Conservation (phyloP, 2,888 invertebrate genomes). For the Pardosa pseudoannulata region DNA sequence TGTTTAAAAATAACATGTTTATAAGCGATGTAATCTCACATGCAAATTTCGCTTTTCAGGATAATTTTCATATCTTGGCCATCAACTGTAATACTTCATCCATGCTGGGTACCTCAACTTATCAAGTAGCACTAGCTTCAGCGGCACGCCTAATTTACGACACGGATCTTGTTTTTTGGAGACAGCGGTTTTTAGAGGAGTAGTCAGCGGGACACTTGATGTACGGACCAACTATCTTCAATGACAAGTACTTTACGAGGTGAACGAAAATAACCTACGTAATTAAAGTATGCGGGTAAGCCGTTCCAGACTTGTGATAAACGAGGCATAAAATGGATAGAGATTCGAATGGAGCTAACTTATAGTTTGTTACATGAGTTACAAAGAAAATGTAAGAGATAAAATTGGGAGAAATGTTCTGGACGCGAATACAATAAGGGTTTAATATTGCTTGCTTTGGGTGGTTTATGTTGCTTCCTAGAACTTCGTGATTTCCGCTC, state of each 20-base stretch:
- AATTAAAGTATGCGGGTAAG: slow-evolving; percentile 63
- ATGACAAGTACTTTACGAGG: slow-evolving; percentile 61
- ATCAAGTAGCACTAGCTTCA: slow-evolving; percentile 46
- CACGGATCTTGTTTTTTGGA: slow-evolving; percentile 35
- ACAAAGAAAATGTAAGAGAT: not conserved
- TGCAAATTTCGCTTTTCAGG: slow-evolving; percentile 11
- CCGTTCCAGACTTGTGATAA: slow-evolving; percentile 51
- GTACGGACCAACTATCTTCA: slow-evolving; percentile 31
- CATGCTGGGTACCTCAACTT: slow-evolving; percentile 4
- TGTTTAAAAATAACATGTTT: too few relatives aligned
- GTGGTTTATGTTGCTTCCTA: not conserved
- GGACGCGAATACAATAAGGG: not conserved
- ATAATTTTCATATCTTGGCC: not conserved
- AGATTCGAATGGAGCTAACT: slow-evolving; percentile 40
- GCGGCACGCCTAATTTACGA: slow-evolving; percentile 48
- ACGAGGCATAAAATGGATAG: slow-evolving; percentile 53
- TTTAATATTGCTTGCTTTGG: not conserved
- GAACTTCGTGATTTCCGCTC: too few relatives aligned
- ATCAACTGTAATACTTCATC: not conserved
- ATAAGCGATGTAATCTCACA: too few relatives aligned
- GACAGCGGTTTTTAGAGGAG: slow-evolving; percentile 24
- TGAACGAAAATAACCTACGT: slow-evolving; percentile 63
- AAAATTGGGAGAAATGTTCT: not conserved
- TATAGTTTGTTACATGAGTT: slow-evolving; percentile 11
- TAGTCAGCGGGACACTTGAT: slow-evolving; percentile 44